Conservation (phyloP, 2,888 invertebrate genomes). For the Zygothrica quintamaculata region DNA sequence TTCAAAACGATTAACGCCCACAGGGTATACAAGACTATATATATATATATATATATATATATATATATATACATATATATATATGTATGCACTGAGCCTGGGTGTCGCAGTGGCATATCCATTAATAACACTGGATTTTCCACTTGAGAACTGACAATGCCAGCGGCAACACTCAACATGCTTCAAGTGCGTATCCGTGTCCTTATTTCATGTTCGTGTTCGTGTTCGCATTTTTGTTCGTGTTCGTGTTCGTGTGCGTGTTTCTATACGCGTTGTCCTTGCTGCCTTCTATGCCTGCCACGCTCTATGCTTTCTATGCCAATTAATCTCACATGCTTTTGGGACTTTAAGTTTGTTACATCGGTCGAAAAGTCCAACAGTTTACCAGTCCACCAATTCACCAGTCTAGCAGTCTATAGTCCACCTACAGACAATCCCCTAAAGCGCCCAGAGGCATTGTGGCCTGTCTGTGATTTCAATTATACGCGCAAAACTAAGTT, state of each 20-base stretch:
- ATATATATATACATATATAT: neutral
- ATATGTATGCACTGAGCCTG: neutral
- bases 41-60: neutral
- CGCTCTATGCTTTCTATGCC: constrained; percentile 1
- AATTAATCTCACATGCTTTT: constrained; percentile 54
- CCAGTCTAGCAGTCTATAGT: too few relatives aligned
- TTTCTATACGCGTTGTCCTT: neutral
- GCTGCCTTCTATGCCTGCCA: constrained; percentile 5
- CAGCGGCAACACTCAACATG: constrained; percentile 34
- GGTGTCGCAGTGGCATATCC: constrained; percentile 34
- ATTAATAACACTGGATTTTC: constrained; percentile 75
- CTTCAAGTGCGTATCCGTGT: constrained; percentile 46
- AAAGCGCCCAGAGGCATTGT: constrained; percentile 17
- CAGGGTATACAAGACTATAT: constrained; percentile 15
- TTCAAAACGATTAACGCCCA: constrained; percentile 43
- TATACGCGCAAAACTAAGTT: constrained; percentile 62
- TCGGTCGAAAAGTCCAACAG: too few relatives aligned
- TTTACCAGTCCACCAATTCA: too few relatives aligned
- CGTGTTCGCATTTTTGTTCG: neutral
- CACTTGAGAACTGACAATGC: constrained; percentile 52
- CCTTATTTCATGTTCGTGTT: constrained; percentile 10
- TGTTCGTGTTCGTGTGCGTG: neutral
- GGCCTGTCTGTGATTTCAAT: constrained; percentile 71
- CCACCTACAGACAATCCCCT: neutral
- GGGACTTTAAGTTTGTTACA: constrained; percentile 9